These are phyloP conservation scores for Caenorhabditis parvicauda DNA, from an alignment of 2,888 invertebrate species.

Conservation along the genomic window DNA sequence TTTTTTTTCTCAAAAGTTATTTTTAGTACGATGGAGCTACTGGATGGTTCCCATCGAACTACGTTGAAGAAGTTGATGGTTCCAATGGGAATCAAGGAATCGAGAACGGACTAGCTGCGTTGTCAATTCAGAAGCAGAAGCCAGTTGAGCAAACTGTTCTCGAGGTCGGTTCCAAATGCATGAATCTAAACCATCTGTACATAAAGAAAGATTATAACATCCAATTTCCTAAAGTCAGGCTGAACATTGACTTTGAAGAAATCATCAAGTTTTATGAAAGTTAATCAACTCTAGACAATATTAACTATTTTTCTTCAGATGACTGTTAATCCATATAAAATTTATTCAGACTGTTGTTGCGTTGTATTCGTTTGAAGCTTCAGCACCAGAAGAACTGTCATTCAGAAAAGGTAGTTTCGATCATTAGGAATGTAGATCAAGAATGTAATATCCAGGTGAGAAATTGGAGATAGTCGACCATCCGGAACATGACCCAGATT, in stretches of 20 bases:
- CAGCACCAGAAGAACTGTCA: conserved; percentile 71
- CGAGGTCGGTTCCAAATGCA: conserved; percentile 13
- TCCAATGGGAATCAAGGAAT: conserved; percentile 31
- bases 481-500: conserved; percentile 94
- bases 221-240: background rate
- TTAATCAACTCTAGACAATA: no score
- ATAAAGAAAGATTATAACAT: background rate
- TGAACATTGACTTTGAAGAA: background rate
- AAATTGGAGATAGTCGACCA: conserved; percentile 91
- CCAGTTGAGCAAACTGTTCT: conserved; percentile 2
- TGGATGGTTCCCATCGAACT: conserved; percentile 98
- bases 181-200: background rate
- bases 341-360: conserved; percentile 41
- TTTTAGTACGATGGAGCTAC: conserved; percentile 69
- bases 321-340: no score
- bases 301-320: no score
- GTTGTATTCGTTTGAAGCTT: conserved; percentile 67
- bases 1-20: background rate
- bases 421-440: background rate
- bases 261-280: conserved; percentile 3
- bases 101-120: conserved; percentile 17
- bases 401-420: conserved; percentile 15
- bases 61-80: conserved; percentile 70
- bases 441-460: conserved; percentile 68
- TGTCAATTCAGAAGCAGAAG: conserved; percentile 5